These are phyloP conservation scores for Mustelus asterias DNA, from an alignment of 2,113 vertebrate genomes.

Conservation along the genomic window DNA sequence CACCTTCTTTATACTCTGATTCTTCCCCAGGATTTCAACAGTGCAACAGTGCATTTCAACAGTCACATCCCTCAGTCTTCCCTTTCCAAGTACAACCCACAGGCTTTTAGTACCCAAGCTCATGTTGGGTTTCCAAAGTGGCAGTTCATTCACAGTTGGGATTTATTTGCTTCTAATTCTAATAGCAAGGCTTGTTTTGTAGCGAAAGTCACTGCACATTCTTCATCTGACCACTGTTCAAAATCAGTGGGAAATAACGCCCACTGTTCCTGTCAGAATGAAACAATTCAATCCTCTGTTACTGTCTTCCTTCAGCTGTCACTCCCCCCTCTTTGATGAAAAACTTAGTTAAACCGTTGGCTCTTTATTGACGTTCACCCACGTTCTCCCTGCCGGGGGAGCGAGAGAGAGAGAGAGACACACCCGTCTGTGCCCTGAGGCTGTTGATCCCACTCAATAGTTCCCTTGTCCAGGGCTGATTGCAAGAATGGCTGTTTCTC, in stretches of 20 bases:
- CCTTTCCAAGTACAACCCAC: background rate
- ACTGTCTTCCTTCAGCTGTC: background rate
- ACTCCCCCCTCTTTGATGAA: background rate
- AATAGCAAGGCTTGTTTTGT: background rate
- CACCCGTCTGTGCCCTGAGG: background rate
- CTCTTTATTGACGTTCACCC: background rate
- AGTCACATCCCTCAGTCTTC: background rate
- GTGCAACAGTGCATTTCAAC: background rate
- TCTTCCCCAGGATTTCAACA: background rate
- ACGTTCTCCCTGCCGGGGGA: background rate
- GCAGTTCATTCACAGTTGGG: background rate
- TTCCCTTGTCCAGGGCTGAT: background rate
- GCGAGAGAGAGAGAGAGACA: background rate
- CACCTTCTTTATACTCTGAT: background rate
- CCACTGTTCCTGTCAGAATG: background rate
- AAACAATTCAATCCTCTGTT: constrained; percentile 13
- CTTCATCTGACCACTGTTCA: background rate
- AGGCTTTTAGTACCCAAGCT: background rate
- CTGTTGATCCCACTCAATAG: background rate
- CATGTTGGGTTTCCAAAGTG: background rate
- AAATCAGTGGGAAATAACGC: background rate
- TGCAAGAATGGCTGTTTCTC: background rate
- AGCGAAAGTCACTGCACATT: background rate
- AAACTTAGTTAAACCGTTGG: background rate
- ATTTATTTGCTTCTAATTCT: background rate